Conservation (phyloP, 2,888 invertebrate species). For the Amiota mariae region DNA sequence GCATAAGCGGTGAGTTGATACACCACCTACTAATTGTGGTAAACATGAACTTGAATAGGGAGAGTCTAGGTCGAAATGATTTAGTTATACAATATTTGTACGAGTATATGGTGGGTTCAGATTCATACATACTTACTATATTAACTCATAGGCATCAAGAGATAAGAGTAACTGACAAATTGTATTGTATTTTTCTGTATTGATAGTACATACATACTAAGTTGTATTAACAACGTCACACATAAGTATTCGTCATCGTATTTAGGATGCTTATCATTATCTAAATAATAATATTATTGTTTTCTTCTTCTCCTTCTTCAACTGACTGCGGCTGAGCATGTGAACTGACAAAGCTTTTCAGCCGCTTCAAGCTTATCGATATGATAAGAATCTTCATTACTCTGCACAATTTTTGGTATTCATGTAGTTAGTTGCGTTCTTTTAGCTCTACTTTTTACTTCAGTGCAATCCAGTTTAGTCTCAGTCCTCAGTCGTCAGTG, state of each 20-base stretch:
- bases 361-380: not conserved
- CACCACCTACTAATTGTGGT: too few relatives aligned
- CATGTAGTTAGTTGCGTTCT: not conserved
- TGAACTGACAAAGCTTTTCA: not conserved
- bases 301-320: not conserved
- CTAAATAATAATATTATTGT: not conserved
- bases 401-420: not conserved
- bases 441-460: too few relatives aligned
- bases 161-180: too few relatives aligned
- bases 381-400: slow-evolving; percentile 22
- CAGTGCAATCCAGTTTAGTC: not conserved
- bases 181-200: too few relatives aligned
- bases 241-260: not conserved
- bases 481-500: not conserved
- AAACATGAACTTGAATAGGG: too few relatives aligned
- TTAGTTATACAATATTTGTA: too few relatives aligned
- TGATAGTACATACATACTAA: not conserved
- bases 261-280: slow-evolving; percentile 2
- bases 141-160: too few relatives aligned
- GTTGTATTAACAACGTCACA: not conserved
- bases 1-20: not conserved
- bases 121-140: too few relatives aligned
- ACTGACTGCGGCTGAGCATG: not conserved
- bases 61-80: too few relatives aligned
- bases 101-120: too few relatives aligned